phyloP scores from a whole-genome alignment of 1,140 invertebrate species.

The Atopsyche davidsoni region DNA sequence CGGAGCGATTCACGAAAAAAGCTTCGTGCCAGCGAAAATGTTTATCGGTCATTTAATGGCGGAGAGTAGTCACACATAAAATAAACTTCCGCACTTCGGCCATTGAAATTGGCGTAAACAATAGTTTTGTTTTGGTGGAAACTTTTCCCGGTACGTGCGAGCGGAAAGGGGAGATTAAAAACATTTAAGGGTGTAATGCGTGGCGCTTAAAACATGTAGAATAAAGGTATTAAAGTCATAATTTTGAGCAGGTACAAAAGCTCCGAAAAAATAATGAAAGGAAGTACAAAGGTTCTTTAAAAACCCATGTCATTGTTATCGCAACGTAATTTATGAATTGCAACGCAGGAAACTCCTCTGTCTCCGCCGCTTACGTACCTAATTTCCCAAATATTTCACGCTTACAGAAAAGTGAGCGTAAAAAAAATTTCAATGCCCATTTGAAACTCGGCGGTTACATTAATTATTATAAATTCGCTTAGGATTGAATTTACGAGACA shows the following conservation, averaged over 20 bases:
- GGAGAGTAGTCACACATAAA: constrained; percentile 19
- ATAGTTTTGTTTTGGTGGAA: constrained; percentile 13
- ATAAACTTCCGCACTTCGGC: constrained; percentile 15
- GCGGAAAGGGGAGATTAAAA: constrained; percentile 1
- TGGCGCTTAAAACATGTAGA: constrained; percentile 11
- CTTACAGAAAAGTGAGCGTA: too few species aligned
- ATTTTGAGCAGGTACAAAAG: constrained; percentile 16
- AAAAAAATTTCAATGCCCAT: too few species aligned
- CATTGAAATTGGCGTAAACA: constrained; percentile 17
- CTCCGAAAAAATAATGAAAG: constrained; percentile 16
- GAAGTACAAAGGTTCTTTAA: constrained; percentile 18
- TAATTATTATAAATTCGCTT: too few species aligned
- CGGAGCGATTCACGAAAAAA: constrained; percentile 20
- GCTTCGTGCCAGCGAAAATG: constrained; percentile 28
- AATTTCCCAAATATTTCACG: too few species aligned
- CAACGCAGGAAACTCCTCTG: constrained; percentile 13
- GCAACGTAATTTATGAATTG: constrained; percentile 20
- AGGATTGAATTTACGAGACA: too few species aligned
- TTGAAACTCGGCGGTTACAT: too few species aligned
- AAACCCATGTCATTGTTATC: constrained; percentile 24
- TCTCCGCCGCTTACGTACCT: constrained; percentile 10
- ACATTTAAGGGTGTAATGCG: neutral
- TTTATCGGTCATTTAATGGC: constrained; percentile 29
- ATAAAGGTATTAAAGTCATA: constrained; percentile 20
- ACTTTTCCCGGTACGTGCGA: constrained; percentile 3